Evolutionary conservation across 2,888 invertebrate species (phyloP), one percentile per base, ranked within the genome.

Genomic region (Diplazon laetatorius): DNA sequence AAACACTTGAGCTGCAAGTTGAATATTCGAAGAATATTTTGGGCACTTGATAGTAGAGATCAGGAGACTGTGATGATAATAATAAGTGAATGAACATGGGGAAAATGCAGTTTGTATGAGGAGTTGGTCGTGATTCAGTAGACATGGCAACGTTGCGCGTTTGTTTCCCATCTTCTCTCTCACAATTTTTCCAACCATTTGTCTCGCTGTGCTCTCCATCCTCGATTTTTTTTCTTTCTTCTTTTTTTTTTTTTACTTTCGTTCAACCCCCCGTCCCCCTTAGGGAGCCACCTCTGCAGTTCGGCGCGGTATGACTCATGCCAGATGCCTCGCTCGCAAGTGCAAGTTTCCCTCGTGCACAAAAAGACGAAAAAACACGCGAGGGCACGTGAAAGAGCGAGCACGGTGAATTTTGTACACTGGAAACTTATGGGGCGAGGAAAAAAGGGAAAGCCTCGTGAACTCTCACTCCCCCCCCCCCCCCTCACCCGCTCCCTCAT

Each of bases 271-370:
- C 30, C 57, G 12, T 44, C 35, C 48, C 44, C 37, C 70, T 65
- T n/a, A n/a, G n/a, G n/a, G n/a, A n/a, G n/a, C n/a, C n/a, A n/a
- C 73, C 76, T 44, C 57, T 65, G 42, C 52, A 66, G 76, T 77
- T 84, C 76, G 82, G 16, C 78, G 80, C 73, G 72, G 59, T 81
- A 78, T 84, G 85, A 85, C 83, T 85, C 85, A 85, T 82, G 83
- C 83, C 85, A 85, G 85, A 85, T 85, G 85, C 82, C n/a, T 84
- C 75, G 50, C 73, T 46, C 77, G 68, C 75, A 77, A 80, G 77
- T 80, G 80, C 78, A 71, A 39, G 72, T 63, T 66, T 72, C 46
- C 55, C 46, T 22, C 22, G 63, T 50, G 73, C 62, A 60, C 68
- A 63, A 52, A 46, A 57, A 44, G 48, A 62, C 62, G n/a, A n/a